Base-by-base conservation (phyloP, 2,113 vertebrate genomes). In the Laterallus jamaicensis region DNA sequence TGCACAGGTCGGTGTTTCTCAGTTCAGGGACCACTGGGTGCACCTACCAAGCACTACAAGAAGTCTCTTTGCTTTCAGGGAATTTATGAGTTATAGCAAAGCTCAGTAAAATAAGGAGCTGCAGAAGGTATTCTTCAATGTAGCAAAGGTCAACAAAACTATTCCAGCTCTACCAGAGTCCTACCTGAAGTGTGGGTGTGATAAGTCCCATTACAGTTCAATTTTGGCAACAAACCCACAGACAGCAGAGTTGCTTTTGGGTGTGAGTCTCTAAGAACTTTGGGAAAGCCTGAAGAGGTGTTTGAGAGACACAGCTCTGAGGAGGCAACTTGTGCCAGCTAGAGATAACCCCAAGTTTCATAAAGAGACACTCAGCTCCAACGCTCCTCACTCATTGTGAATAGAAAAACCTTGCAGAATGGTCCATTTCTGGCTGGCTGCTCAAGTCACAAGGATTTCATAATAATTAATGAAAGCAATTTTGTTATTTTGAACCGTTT, bases 151-250 rank as follows among this genome's bases (percentile, higher is more conserved):
- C 44, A 83, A 1, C 5, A 2, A 52, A 75, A 63, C 20, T 17
- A 31, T 5, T 44, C 28, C 9, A 44, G 50, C 6, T 12, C 11
- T 9, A 62, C 17, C 32, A 9, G 26, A 50, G 8, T 18, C n/a
- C 39, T n/a, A 18, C 11, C n/a, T 29, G 37, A 84, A 75, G 14
- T 14, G 24, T 0, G 32, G 29, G 12, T n/a, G 9, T 32, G 50
- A 0, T 22, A 42, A 85, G 4, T 11, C 39, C 39, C 7, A 0
- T 54, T 56, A 10, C 10, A 26, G 12, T 4, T 10, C 12, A 54
- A 32, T 9, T 49, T 22, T 20, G 44, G 13, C 59, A 77, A 49
- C 20, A 62, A 60, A 81, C 83, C 5, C 29, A 69, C 25, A 12
- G 22, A 52, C 1, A 77, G 25, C 12, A 58, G 31, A 67, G 39